Percentiles rank a stretch among this genome's conserved stretches.
phyloP scores from a whole-genome alignment of 2,888 invertebrate species.

The Busseola fusca region DNA sequence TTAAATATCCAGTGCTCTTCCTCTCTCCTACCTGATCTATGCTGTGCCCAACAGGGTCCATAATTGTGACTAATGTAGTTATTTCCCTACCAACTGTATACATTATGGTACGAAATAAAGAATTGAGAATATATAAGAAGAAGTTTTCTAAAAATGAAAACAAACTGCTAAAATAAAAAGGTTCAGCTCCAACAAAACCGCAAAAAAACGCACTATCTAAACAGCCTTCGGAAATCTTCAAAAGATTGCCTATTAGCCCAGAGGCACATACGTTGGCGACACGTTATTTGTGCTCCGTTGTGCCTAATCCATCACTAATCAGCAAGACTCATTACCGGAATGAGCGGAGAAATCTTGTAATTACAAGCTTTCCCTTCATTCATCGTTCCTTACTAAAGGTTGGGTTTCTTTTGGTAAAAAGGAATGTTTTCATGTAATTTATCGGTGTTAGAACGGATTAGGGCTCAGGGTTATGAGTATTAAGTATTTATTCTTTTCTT shows the following conservation, averaged over 20 bases:
- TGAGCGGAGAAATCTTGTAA: constrained; percentile 62
- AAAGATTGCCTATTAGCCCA: constrained; percentile 76
- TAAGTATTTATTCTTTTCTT: constrained; percentile 2
- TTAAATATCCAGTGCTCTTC: no score
- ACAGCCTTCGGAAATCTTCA: constrained; percentile 66
- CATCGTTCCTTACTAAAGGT: constrained; percentile 21
- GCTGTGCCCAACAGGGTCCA: no score
- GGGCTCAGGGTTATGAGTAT: constrained; percentile 18
- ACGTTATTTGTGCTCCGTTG: constrained; percentile 61
- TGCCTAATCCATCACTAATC: constrained; percentile 64
- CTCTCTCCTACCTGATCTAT: no score
- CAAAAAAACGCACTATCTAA: constrained; percentile 66
- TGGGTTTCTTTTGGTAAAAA: constrained; percentile 34
- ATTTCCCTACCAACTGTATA: no score
- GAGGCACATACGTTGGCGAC: constrained; percentile 67
- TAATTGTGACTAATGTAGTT: no score
- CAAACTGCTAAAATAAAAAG: no score
- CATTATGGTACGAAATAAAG: no score
- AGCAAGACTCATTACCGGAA: constrained; percentile 56
- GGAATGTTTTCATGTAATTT: constrained; percentile 43
- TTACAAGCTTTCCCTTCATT: constrained; percentile 49
- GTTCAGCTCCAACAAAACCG: no score
- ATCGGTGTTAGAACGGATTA: constrained; percentile 35
- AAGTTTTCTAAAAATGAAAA: no score
- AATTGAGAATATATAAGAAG: no score